Conservation (phyloP, 53 echinoderm and acorn worm species). For the Glandiceps talaboti region DNA sequence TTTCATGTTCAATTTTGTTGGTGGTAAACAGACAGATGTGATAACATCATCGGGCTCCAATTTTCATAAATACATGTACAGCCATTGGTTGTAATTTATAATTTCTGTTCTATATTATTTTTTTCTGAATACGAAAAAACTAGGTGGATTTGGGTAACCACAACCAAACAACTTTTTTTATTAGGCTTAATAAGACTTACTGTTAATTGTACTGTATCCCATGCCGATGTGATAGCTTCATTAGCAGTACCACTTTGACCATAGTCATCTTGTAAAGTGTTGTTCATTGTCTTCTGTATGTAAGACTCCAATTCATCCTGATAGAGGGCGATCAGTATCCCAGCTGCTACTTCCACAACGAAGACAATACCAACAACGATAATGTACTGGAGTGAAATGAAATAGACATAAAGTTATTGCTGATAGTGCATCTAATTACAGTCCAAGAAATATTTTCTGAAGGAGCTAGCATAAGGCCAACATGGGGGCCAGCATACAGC, state of each 20-base stretch:
- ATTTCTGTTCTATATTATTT: too few relatives aligned
- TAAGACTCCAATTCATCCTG: background rate
- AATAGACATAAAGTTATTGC: too few relatives aligned
- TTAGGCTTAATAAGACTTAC: too few relatives aligned
- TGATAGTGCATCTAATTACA: too few relatives aligned
- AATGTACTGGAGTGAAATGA: slow-evolving; percentile 10
- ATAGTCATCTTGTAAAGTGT: background rate
- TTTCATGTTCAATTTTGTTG: background rate
- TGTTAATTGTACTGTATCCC: background rate
- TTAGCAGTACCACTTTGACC: background rate
- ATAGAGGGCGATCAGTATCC: slow-evolving; percentile 9
- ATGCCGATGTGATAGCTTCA: background rate
- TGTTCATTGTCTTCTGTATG: background rate
- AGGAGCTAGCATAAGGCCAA: too few relatives aligned
- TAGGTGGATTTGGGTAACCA: too few relatives aligned
- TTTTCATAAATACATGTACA: too few relatives aligned
- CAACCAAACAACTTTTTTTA: background rate
- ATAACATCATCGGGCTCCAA: too few relatives aligned
- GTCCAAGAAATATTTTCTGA: too few relatives aligned
- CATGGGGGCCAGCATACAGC: too few relatives aligned
- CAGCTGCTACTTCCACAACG: slow-evolving; percentile 16
- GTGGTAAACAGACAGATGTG: background rate
- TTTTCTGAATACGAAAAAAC: too few relatives aligned
- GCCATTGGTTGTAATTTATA: too few relatives aligned
- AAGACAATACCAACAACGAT: slow-evolving; percentile 11